Base-by-base conservation (phyloP, 2,888 invertebrate genomes). In the Leptinotarsa juncta region DNA sequence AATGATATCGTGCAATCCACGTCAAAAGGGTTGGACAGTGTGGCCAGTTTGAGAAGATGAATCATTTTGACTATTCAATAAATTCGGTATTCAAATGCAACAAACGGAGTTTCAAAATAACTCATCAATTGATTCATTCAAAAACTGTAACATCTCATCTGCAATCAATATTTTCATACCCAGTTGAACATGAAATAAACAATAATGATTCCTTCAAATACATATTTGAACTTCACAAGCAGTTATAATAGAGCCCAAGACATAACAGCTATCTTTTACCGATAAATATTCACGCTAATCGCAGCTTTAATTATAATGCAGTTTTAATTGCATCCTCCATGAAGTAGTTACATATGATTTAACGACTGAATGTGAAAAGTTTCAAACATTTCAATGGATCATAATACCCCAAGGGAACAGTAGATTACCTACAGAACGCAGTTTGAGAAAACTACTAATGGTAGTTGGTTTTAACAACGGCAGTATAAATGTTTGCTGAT, bases 291-390 rank as follows among this genome's bases (percentile, higher is more conserved):
- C 79, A 76, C 77, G 73, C 79, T 81, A 81, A 80, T 82, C 81
- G 79, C 81, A 77, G 77, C 75, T 73, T 74, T 80, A 81, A 78
- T 82, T 81, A 79, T 82, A 82, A 82, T 82, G 80, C 78, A 79
- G 74, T 81, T 82, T 80, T 81, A 81, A 82, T 82, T 82, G 80
- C 80, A 72, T 42, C 79, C 79, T 78, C 72, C 77, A 77, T 76
- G 77, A 68, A 76, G 78, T 75, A 79, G 79, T 81, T 82, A 78
- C 75, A 76, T 73, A 78, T 79, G 81, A 82, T 81, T 82, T 78
- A 82, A 62, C 62, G 62, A 32, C n/a, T 26, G 62, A 62, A 62
- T 62, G 62, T 32, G 62, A 32, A 32, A 62, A 62, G 62, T 62
- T 62, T 32, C n/a, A 4, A 7, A 62, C 32, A 32, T 26, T n/a